phyloP scores from a whole-genome alignment of 2,797 vertebrate genomes.

The Uromys caudimaculatus region DNA sequence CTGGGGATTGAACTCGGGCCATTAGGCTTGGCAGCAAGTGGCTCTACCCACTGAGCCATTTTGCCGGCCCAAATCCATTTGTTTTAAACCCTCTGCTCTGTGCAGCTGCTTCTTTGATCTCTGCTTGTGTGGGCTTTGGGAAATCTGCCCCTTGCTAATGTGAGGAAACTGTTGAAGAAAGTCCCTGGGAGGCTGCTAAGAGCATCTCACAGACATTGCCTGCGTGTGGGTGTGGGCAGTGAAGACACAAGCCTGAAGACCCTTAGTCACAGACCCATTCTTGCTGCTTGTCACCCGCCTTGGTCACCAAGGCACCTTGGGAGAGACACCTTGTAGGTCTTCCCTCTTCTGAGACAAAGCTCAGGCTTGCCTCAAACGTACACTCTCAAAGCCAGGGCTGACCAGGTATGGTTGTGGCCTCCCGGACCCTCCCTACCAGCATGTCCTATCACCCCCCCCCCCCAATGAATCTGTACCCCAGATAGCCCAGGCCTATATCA shows the following conservation, averaged over 20 bases:
- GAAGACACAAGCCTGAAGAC: fast-evolving
- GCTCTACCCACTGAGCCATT: background rate
- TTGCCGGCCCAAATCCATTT: background rate
- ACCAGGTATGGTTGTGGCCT: background rate
- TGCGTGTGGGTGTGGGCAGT: fast-evolving
- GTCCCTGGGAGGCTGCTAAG: background rate
- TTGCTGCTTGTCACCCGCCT: background rate
- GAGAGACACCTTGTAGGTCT: background rate
- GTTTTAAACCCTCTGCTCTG: fast-evolving
- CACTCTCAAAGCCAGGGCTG: background rate
- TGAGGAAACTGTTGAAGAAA: background rate
- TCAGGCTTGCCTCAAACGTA: background rate
- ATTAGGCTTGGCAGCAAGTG: background rate
- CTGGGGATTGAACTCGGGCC: background rate
- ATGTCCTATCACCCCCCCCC: slow-evolving; percentile 8
- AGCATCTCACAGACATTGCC: background rate
- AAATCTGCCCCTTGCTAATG: background rate
- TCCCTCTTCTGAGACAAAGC: background rate
- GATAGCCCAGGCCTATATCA: slow-evolving; percentile 56
- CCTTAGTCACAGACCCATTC: background rate
- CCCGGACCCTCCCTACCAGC: background rate
- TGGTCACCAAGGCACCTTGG: background rate
- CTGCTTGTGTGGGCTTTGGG: background rate
- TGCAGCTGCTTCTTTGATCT: background rate
- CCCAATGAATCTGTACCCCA: slow-evolving; percentile 58